Evolutionary conservation across 2,888 invertebrate species (phyloP).

Genomic region (Parasteatoda lunata): DNA sequence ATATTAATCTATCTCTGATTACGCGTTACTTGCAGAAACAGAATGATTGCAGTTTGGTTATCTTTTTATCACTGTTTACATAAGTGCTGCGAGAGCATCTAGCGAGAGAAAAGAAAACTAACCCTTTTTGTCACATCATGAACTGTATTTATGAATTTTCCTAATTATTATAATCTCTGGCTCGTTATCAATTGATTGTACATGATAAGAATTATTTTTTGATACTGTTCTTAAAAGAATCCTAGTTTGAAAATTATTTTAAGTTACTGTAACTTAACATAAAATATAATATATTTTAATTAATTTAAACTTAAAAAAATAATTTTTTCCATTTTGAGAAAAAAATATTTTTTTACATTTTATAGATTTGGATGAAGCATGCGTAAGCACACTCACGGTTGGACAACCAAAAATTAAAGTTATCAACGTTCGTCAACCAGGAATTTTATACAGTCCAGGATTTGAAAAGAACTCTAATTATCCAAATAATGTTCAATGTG

Average conservation of each 20-base stretch:
- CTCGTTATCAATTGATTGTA: not conserved
- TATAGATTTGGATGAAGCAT: slow-evolving; percentile 31
- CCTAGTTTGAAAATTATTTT: not conserved
- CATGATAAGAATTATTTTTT: not conserved
- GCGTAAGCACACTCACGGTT: not conserved
- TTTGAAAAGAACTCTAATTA: slow-evolving; percentile 33
- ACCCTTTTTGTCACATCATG: too few relatives aligned
- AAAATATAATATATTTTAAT: not conserved
- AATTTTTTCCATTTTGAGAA: not conserved
- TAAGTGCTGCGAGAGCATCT: too few relatives aligned
- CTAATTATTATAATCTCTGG: not conserved
- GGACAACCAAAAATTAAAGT: slow-evolving; percentile 13
- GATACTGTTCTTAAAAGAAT: not conserved
- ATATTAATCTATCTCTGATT: too few relatives aligned
- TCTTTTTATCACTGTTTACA: too few relatives aligned
- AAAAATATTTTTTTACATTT: not conserved
- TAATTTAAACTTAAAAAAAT: not conserved
- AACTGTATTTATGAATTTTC: too few relatives aligned
- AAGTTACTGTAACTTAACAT: not conserved
- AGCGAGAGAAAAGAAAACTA: too few relatives aligned
- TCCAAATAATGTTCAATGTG: slow-evolving; percentile 37
- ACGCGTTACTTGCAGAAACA: too few relatives aligned
- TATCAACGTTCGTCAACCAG: slow-evolving; percentile 15
- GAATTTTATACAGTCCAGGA: slow-evolving; percentile 53
- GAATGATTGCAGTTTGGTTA: too few relatives aligned